phyloP scores from a whole-genome alignment of 2,888 invertebrate species.

The Cheilosia variabilis region DNA sequence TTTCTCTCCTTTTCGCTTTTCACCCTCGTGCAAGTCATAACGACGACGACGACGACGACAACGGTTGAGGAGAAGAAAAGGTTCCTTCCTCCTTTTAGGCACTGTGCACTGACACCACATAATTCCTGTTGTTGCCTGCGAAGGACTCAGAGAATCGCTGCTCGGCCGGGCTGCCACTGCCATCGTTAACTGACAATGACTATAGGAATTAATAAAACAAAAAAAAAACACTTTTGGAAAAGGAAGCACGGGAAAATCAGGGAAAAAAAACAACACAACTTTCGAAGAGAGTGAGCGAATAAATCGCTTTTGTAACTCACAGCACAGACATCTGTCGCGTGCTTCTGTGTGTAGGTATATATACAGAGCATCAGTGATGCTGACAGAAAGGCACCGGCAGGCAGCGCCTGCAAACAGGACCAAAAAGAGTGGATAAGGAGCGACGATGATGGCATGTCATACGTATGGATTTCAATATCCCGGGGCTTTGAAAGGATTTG shows the following conservation, averaged over 20 bases:
- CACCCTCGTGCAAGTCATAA: slow-evolving; percentile 40
- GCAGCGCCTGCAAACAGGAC: slow-evolving; percentile 24
- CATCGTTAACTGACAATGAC: slow-evolving; percentile 4
- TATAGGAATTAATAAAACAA: slow-evolving; percentile 40
- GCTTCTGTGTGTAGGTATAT: slow-evolving; percentile 20
- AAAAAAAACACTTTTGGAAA: slow-evolving; percentile 15
- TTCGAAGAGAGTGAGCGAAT: slow-evolving; percentile 25
- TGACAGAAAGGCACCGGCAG: slow-evolving; percentile 20
- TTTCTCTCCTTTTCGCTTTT: slow-evolving; percentile 2
- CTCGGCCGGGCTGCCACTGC: slow-evolving; percentile 1
- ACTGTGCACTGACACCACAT: slow-evolving; percentile 44
- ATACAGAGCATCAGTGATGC: not conserved
- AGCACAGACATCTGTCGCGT: slow-evolving; percentile 44
- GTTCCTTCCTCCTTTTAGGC: slow-evolving; percentile 38
- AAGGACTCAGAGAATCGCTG: slow-evolving; percentile 4
- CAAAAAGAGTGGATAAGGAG: slow-evolving; percentile 48
- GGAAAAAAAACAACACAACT: not conserved
- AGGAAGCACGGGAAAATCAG: slow-evolving; percentile 5
- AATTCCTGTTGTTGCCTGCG: slow-evolving; percentile 50
- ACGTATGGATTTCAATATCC: slow-evolving; percentile 65
- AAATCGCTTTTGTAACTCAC: slow-evolving; percentile 42
- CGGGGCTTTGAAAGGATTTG: slow-evolving; percentile 55
- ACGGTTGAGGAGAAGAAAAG: slow-evolving; percentile 33
- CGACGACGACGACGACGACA: slow-evolving; percentile 22
- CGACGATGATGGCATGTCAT: slow-evolving; percentile 56